These are phyloP conservation scores for Melipona bicolor DNA, from an alignment of 2,888 invertebrate genomes.

Conservation along the genomic window DNA sequence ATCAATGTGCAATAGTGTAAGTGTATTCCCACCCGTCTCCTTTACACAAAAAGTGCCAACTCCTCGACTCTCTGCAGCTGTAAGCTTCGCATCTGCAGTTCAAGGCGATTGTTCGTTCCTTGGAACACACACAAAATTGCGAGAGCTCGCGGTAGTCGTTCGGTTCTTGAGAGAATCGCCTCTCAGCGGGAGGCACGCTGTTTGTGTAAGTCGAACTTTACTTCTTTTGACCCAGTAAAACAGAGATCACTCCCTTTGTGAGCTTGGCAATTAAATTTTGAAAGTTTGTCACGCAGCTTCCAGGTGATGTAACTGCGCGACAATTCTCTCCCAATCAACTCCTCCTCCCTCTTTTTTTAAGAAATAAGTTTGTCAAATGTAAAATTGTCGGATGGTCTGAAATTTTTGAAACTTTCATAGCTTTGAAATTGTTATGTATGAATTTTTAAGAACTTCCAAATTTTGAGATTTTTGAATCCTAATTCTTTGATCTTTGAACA, in stretches of 20 bases:
- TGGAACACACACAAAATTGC: not conserved
- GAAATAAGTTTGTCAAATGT: too few species aligned
- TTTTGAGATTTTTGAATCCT: too few species aligned
- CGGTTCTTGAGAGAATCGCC: not conserved
- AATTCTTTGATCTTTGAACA: not conserved
- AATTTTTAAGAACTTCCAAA: not conserved
- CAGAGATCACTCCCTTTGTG: not conserved
- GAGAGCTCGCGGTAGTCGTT: not conserved
- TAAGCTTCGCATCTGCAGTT: constrained; percentile 17
- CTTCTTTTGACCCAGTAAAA: not conserved
- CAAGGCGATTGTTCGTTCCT: constrained; percentile 17
- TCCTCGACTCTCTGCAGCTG: not conserved
- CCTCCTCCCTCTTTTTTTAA: not conserved
- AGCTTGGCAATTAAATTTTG: not conserved
- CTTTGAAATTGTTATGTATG: not conserved
- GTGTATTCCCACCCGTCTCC: not conserved
- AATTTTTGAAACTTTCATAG: not conserved
- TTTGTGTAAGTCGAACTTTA: not conserved
- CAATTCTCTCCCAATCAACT: too few species aligned
- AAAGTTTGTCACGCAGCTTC: not conserved
- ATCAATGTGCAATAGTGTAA: not conserved
- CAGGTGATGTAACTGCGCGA: not conserved
- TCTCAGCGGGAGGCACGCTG: not conserved
- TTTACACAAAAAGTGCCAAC: constrained; percentile 23
- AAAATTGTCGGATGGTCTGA: too few species aligned